Evolutionary conservation across 1,140 invertebrate species (phyloP), one percentile per base, ranked within the genome.

Genomic region (Nymphalis io): DNA sequence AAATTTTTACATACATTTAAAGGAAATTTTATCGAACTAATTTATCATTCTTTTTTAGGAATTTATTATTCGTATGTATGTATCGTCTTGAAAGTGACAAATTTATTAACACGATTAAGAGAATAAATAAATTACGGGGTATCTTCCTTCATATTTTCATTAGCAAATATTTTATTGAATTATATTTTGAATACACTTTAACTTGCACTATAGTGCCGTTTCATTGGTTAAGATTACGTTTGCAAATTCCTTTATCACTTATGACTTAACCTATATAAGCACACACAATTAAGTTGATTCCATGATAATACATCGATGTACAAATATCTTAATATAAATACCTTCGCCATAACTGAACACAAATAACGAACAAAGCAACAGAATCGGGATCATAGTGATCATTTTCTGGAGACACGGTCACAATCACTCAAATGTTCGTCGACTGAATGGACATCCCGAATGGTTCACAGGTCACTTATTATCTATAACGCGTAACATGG

Each of bases 381-480:
- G 48, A 60, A 48, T 46, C 20, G 33, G 48, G 33, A 53, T 51
- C 6, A 10, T 60, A 20, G 15, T 21, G 33, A 63, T 33, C 61
- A 40, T 51, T 62, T 62, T 62, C 23, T 33, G 27, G 44, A 33
- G 46, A 51, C 60, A 51, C 46, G 20, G 16, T 21, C 60, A 68
- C 66, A 68, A 60, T 61, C 33, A 63, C 46, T 53, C 27, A 4
- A 51, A n/a, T 51, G 46, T 55, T 55, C 42, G 15, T 60, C 44
- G 27, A 68, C 66, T 68, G 51, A 74, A 74, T 74, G 72, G 48
- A 68, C 68, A 74, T 51, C 70, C 72, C 72, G 70, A 59, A 63
- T 58, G 53, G 72, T 63, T 67, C 68, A 64, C 64, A 70, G 72
- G 72, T 66, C 72, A 62, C 21, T 12, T 16, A n/a, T 74, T 74